Evolutionary conservation across 2,888 invertebrate species (phyloP).

Genomic region (Mystacides longicornis): DNA sequence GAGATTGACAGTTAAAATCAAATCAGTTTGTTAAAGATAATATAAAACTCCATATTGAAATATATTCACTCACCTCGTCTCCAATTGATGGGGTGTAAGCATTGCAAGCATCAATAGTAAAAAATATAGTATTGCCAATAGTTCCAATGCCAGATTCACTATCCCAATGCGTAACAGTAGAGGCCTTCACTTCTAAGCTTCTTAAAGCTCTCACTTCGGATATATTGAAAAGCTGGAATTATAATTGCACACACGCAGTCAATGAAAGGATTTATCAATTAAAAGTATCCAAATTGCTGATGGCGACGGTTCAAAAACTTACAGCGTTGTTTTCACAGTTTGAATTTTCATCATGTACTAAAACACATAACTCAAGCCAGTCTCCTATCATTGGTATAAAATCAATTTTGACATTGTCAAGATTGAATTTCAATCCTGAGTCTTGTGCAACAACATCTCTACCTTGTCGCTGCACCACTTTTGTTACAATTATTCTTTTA

Average conservation of each 20-base stretch:
- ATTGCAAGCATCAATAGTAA: slow-evolving; percentile 47
- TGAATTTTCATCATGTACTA: slow-evolving; percentile 43
- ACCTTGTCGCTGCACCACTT: slow-evolving; percentile 36
- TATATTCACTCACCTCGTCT: too few relatives aligned
- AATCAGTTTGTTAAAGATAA: too few relatives aligned
- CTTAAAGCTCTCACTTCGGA: slow-evolving; percentile 54
- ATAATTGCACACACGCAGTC: too few relatives aligned
- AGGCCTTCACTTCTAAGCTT: slow-evolving; percentile 38
- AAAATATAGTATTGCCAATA: slow-evolving; percentile 49
- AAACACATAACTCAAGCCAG: slow-evolving; percentile 56
- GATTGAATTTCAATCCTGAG: slow-evolving; percentile 49
- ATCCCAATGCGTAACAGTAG: slow-evolving; percentile 38
- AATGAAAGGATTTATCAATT: background rate
- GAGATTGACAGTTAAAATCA: too few relatives aligned
- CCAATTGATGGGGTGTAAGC: slow-evolving; percentile 51
- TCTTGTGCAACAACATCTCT: slow-evolving; percentile 44
- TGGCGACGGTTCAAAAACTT: background rate
- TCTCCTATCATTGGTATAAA: slow-evolving; percentile 66
- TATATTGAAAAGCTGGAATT: slow-evolving; percentile 57
- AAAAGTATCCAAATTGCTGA: background rate
- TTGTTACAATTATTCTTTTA: slow-evolving; percentile 33
- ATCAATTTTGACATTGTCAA: slow-evolving; percentile 54
- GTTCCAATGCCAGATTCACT: slow-evolving; percentile 47
- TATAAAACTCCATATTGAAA: too few relatives aligned
- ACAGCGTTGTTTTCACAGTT: background rate